Base-by-base conservation (phyloP, 2,797 vertebrate species). In the Molothrus ater region DNA sequence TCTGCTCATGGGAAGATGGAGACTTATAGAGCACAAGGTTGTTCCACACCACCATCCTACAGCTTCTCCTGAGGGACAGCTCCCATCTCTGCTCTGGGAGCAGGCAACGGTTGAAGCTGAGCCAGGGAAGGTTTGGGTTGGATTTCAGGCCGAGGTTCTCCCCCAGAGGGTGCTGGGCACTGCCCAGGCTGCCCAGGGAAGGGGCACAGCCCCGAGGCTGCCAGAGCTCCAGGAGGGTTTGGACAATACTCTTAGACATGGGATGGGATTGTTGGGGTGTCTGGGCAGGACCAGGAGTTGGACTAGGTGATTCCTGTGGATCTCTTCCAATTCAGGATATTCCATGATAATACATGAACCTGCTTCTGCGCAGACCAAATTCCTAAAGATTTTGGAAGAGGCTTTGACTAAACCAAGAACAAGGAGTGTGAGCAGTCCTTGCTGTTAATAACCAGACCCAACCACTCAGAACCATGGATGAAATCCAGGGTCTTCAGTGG, bases 141-240 rank as follows among this genome's bases (percentile, higher is more conserved):
- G 36, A 20, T 8, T 5, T 20, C 3, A n/a, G 85, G 43, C 2
- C 4, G 65, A 51, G 51, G 32, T 0, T 38, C 38, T 66, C n/a
- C n/a, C 22, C 28, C 68, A 45, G 53, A 45, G n/a, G 53, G 38
- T 53, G 29, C 16, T 59, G 53, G 76, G 60, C 59, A 57, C 60
- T 72, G 43, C 17, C 22, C 66, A 48, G 42, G 50, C 17, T 78
- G 11, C 57, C 57, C 74, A 66, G 60, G 53, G 20, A 50, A 72
- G 34, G 45, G 8, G 4, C 43, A 43, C 0, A 0, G 28, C 22
- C 43, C 36, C 0, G 3, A 56, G 36, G 38, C 24, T 73, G 51
- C 45, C 60, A 66, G n/a, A 60, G 86, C 40, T 80, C 40, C 38
- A 53, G 45, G 1, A 31, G 24, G 0, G 0, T 10, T 66, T 21